A percentile compares a stretch with the other conserved stretches of the same genome.
Evolutionary conservation across 2,888 invertebrate genomes (phyloP).

Genomic region (Limenitis camilla): DNA sequence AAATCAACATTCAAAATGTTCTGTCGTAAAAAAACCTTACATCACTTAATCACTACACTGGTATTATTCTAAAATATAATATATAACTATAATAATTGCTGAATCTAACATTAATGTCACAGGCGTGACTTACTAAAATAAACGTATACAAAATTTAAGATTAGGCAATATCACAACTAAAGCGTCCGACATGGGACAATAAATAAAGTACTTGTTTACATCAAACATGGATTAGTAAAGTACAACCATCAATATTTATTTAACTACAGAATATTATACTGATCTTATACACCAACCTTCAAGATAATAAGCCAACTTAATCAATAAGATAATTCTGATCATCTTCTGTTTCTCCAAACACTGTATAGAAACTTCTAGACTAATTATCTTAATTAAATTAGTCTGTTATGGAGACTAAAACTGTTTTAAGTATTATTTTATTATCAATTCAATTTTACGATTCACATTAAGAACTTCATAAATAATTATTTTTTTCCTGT

Average conservation of each 20-base stretch:
- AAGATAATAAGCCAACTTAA: too few relatives aligned
- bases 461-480: too few relatives aligned
- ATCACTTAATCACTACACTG: constrained; percentile 35
- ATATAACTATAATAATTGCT: constrained; percentile 46
- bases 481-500: too few relatives aligned
- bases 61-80: constrained; percentile 38
- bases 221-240: constrained; percentile 2
- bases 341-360: too few relatives aligned
- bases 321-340: too few relatives aligned
- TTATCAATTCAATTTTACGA: too few relatives aligned
- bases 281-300: too few relatives aligned
- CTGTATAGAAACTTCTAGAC: too few relatives aligned
- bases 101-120: constrained; percentile 67
- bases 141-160: constrained; percentile 71
- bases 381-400: too few relatives aligned
- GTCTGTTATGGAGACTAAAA: too few relatives aligned
- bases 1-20: constrained; percentile 46
- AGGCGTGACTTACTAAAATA: constrained; percentile 56
- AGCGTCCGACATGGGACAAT: constrained; percentile 49
- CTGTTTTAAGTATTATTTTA: too few relatives aligned
- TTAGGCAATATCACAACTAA: constrained; percentile 73
- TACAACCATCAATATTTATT: constrained; percentile 1
- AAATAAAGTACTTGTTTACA: constrained; percentile 21
- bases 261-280: background rate
- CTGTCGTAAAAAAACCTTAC: constrained; percentile 27